Base-by-base conservation (phyloP, 2,113 vertebrate genomes). In the Pavo muticus region DNA sequence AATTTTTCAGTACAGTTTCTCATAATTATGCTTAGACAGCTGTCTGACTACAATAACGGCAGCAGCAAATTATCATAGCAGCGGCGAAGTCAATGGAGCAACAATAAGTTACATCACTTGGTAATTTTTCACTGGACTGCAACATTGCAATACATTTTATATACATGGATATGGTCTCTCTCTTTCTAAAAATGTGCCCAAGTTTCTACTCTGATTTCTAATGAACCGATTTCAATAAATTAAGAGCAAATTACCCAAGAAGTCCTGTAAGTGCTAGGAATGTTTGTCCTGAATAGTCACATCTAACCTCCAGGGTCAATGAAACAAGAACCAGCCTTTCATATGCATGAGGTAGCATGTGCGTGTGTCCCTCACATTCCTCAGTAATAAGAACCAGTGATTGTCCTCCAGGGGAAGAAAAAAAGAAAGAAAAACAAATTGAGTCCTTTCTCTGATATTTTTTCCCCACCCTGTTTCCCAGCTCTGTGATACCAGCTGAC, bases 361-460 rank as follows among this genome's bases (percentile, higher is more conserved):
- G 94, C 67, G 5, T 76, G 10, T 89, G 83, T 94, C 94, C 94
- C 77, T 96, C 16, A 10, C 93, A 97, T 97, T 98, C 96, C 95
- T 96, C n/a, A 81, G 87, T 96, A 97, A 98, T 87, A 91, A 75
- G 84, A 96, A 96, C 87, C 96, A 97, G 94, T 65, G 81, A 79
- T 40, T 94, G 75, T 88, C 91, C 92, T 73, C 70, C 44, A 72
- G 77, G 73, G 12, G 14, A 84, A 54, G 67, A 32, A 68, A 32
- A 15, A 30, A 37, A 57, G 13, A 21, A n/a, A 57, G 23, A 44
- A 57, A 14, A 59, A 45, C 19, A 27, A 74, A 64, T 29, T 18
- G 37, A 40, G 27, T 91, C 27, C 48, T 73, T 82, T 54, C n/a
- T 89, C 21, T 13, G 4, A 39, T 37, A 42, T 71, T 37, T 2